phyloP scores from a whole-genome alignment of 2,888 invertebrate genomes.

The Furcula furcula region DNA sequence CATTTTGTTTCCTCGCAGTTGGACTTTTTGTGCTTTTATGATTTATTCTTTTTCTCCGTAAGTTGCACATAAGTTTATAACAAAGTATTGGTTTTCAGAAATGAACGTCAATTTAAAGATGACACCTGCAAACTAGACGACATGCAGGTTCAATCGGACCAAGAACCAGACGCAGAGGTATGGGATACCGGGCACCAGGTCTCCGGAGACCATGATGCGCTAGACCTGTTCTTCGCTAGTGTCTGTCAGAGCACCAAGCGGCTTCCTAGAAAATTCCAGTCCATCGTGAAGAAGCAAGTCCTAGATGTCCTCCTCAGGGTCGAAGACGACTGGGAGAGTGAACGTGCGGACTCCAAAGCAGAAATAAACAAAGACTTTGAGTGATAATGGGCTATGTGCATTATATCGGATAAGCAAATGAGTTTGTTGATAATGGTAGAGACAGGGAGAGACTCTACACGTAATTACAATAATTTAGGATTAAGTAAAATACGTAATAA shows the following conservation, averaged over 20 bases:
- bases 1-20: too few relatives aligned
- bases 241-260: slow-evolving; percentile 68
- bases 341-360: slow-evolving; percentile 30
- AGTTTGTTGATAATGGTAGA: not conserved
- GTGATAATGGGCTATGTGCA: slow-evolving; percentile 9
- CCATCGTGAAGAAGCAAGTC: slow-evolving; percentile 56
- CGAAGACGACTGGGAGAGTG: slow-evolving; percentile 58
- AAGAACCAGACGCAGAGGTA: slow-evolving; percentile 37
- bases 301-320: slow-evolving; percentile 58
- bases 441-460: too few relatives aligned
- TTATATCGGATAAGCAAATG: not conserved
- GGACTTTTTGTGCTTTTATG: too few relatives aligned
- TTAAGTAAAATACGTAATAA: too few relatives aligned
- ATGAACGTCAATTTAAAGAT: slow-evolving; percentile 32
- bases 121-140: slow-evolving; percentile 56
- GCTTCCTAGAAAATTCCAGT: slow-evolving; percentile 52
- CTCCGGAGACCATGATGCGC: slow-evolving; percentile 44
- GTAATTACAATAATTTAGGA: too few relatives aligned
- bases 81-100: slow-evolving; percentile 33
- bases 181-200: slow-evolving; percentile 42
- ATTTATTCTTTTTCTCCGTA: too few relatives aligned
- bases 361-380: slow-evolving; percentile 27
- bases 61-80: too few relatives aligned
- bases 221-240: slow-evolving; percentile 73
- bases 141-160: slow-evolving; percentile 46